Percentiles rank a stretch among this genome's conserved stretches.
Evolutionary conservation across 1,140 invertebrate species (phyloP).

Genomic region (Episyrphus balteatus): DNA sequence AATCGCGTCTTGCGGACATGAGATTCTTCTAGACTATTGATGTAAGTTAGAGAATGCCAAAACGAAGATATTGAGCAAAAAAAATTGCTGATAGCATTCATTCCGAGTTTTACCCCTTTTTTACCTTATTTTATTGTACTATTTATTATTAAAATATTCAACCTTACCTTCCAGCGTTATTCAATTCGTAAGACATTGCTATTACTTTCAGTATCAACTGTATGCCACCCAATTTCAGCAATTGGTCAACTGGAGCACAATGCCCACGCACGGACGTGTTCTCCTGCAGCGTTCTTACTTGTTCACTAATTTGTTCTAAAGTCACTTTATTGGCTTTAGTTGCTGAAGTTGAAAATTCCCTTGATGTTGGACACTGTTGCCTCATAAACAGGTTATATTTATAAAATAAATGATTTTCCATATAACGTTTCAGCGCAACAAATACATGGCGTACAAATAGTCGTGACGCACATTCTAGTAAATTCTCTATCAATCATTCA

Average conservation of each 20-base stretch:
- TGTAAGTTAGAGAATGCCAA: no score
- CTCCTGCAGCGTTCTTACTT: slow-evolving; percentile 71
- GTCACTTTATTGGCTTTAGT: slow-evolving; percentile 50
- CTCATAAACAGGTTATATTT: slow-evolving; percentile 72
- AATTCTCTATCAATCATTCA: no score
- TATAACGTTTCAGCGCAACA: slow-evolving; percentile 79
- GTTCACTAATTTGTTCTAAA: slow-evolving; percentile 69
- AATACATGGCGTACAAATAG: slow-evolving; percentile 90
- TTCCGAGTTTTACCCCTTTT: no score
- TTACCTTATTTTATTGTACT: no score
- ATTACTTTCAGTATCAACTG: slow-evolving; percentile 75
- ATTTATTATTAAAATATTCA: no score
- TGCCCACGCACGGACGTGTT: slow-evolving; percentile 59
- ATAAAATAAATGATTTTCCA: slow-evolving; percentile 80
- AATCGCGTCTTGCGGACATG: no score
- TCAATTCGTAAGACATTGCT: slow-evolving; percentile 83
- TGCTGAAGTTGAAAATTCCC: slow-evolving; percentile 10
- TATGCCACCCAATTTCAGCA: slow-evolving; percentile 74
- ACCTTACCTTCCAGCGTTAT: slow-evolving; percentile 54
- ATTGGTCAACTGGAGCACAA: slow-evolving; percentile 80
- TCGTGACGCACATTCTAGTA: slow-evolving; percentile 82
- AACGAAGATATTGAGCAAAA: no score
- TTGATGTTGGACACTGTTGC: slow-evolving; percentile 18
- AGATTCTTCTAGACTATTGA: no score
- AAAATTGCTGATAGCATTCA: no score